Conservation (phyloP, 2,113 vertebrate species). For the Puntigrus tetrazona region DNA sequence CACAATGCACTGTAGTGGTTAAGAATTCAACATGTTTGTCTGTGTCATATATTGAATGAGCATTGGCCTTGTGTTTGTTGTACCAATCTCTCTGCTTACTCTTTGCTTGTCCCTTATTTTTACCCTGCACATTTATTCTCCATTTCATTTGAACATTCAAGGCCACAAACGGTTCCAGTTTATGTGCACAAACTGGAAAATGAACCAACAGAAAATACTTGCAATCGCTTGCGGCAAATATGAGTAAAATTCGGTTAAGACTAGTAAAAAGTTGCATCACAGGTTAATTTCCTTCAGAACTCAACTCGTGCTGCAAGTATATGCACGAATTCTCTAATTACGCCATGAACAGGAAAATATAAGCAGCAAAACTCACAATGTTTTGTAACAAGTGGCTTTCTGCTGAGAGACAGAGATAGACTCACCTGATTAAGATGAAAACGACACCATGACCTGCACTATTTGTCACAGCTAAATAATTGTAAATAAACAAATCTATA, state of each 20-base stretch:
- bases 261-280: neutral
- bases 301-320: neutral
- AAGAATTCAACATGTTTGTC: constrained; percentile 36
- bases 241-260: neutral
- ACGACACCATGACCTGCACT: neutral
- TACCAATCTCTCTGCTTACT: constrained; percentile 20
- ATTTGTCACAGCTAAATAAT: neutral
- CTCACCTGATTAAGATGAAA: neutral
- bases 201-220: neutral
- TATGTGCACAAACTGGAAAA: constrained; percentile 6
- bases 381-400: neutral
- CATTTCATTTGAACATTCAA: neutral
- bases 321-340: too few relatives aligned
- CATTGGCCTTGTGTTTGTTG: constrained; percentile 1
- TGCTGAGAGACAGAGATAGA: neutral
- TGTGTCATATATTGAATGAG: constrained; percentile 15
- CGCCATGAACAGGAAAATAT: neutral
- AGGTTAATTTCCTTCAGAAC: neutral
- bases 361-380: neutral
- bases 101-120: neutral
- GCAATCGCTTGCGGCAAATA: too few relatives aligned
- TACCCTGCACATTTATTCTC: neutral
- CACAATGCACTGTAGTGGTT: constrained; percentile 29
- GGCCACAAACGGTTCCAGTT: neutral
- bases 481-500: neutral